Conservation (phyloP, 2,888 invertebrate species). For the Charanyca ferruginea region DNA sequence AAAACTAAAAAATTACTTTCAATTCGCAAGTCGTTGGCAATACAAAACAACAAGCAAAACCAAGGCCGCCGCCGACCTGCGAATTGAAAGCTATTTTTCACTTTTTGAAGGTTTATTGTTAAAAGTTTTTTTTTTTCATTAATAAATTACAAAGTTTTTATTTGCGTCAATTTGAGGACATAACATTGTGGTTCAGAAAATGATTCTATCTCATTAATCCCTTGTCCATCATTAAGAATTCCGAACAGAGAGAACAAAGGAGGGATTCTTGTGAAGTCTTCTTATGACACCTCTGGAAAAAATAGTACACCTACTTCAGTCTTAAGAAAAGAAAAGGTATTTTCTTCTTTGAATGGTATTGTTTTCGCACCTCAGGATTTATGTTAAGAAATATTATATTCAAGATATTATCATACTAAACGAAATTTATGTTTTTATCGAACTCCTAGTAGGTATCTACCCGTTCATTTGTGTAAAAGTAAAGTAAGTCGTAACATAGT, state of each 20-base stretch:
- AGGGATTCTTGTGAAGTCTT: constrained; percentile 30
- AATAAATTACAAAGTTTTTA: neutral
- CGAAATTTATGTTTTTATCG: constrained; percentile 3
- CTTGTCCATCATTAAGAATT: constrained; percentile 32
- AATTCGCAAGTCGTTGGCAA: no score
- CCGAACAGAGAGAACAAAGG: constrained; percentile 29
- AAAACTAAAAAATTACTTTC: no score
- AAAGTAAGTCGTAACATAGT: neutral
- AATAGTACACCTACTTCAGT: constrained; percentile 4
- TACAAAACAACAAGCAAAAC: no score
- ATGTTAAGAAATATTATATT: constrained; percentile 19
- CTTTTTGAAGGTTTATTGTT: no score
- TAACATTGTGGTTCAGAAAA: constrained; percentile 21
- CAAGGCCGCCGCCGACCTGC: no score
- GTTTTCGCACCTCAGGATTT: constrained; percentile 23
- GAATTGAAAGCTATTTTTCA: no score
- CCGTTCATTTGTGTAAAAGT: neutral
- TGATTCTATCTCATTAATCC: constrained; percentile 40
- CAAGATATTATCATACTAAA: neutral
- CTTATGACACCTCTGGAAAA: constrained; percentile 18
- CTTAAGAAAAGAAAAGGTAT: constrained; percentile 10
- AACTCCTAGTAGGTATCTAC: neutral
- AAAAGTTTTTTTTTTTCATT: no score
- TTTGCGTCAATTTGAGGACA: neutral
- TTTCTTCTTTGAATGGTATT: constrained; percentile 22